These are phyloP conservation scores for Pangasianodon gigas DNA, from an alignment of 2,113 vertebrate species.

Conservation along the genomic window DNA sequence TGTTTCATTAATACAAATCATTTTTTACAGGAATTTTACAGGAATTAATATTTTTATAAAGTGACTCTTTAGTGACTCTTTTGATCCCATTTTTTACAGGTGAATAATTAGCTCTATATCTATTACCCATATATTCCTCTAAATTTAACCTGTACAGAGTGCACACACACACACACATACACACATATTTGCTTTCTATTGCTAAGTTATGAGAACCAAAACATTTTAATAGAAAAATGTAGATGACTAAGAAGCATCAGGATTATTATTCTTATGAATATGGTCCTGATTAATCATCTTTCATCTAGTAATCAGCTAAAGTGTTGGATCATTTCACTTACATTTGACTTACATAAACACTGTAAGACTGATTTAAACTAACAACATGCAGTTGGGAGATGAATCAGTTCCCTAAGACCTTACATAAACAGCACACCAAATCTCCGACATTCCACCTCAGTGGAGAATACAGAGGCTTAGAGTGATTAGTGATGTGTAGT, in stretches of 20 bases:
- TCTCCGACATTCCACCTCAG: not conserved
- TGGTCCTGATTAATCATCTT: conserved; percentile 6
- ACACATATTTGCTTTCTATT: too few relatives aligned
- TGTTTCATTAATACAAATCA: too few relatives aligned
- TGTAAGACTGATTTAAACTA: not conserved
- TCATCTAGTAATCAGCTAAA: not conserved
- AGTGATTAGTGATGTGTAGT: not conserved
- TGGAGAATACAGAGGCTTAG: too few relatives aligned
- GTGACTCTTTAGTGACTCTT: too few relatives aligned
- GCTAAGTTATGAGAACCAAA: too few relatives aligned
- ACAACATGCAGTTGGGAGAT: not conserved
- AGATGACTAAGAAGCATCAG: not conserved
- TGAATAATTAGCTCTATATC: too few relatives aligned
- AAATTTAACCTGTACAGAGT: too few relatives aligned
- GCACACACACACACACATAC: too few relatives aligned
- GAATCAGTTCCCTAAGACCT: not conserved
- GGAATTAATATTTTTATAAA: too few relatives aligned
- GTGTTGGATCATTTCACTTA: not conserved
- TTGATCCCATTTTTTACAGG: too few relatives aligned
- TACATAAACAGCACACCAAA: conserved; percentile 13
- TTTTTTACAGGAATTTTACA: too few relatives aligned
- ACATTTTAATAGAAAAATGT: not conserved
- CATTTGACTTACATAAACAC: conserved; percentile 24
- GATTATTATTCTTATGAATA: not conserved
- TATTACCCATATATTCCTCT: too few relatives aligned